Evolutionary conservation across 2,888 invertebrate species (phyloP).

Genomic region (Melinaea marsaeus): DNA sequence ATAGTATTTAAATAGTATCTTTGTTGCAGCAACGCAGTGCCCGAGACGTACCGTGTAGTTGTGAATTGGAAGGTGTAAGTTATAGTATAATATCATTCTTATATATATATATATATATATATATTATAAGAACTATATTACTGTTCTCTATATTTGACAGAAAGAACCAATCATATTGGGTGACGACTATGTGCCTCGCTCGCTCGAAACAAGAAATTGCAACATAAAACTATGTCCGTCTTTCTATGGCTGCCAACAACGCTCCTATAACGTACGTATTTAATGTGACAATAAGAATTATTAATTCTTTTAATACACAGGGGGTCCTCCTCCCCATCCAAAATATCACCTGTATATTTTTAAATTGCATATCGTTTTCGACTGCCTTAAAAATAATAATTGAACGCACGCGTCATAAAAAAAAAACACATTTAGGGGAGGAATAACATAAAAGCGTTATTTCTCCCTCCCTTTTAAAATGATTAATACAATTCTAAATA

Average conservation of each 20-base stretch:
- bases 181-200: conserved; percentile 48
- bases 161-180: conserved; percentile 42
- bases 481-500: too few species aligned
- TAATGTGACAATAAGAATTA: neutral
- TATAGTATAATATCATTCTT: neutral
- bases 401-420: too few species aligned
- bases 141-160: conserved; percentile 35
- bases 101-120: too few species aligned
- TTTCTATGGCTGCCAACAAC: conserved; percentile 53
- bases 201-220: conserved; percentile 50
- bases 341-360: too few species aligned
- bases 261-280: conserved; percentile 51
- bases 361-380: too few species aligned
- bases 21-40: conserved; percentile 48
- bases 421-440: too few species aligned
- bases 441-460: too few species aligned
- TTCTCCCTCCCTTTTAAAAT: too few species aligned
- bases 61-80: conserved; percentile 35
- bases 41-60: conserved; percentile 48
- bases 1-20: conserved; percentile 18
- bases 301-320: neutral
- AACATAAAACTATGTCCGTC: conserved; percentile 43
- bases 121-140: too few species aligned
- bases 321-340: too few species aligned
- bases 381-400: too few species aligned